Evolutionary conservation across 2,888 invertebrate genomes (phyloP).

Genomic region (Thysanoteuthis rhombus): DNA sequence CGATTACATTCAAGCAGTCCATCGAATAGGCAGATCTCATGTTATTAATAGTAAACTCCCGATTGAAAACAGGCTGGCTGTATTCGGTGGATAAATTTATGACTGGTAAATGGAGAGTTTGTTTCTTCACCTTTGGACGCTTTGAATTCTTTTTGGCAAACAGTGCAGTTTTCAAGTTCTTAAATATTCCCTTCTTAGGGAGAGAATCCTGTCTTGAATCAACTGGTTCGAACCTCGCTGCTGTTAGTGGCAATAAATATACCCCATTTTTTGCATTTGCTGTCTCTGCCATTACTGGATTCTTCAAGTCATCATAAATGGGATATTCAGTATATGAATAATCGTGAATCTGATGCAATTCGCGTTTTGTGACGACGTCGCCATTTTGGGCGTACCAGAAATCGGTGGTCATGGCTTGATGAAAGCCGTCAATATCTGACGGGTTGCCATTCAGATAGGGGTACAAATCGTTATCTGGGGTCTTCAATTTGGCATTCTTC

Average conservation of each 20-base stretch:
- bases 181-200: not conserved
- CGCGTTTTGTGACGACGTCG: not conserved
- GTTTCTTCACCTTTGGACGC: not conserved
- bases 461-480: not conserved
- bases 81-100: not conserved
- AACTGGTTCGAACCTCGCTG: not conserved
- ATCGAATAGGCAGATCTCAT: not conserved
- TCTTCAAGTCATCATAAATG: not conserved
- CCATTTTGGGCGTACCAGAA: not conserved
- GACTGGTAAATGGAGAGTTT: not conserved
- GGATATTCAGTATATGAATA: not conserved
- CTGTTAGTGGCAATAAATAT: not conserved
- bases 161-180: not conserved
- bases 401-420: not conserved
- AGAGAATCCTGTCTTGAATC: not conserved
- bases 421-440: not conserved
- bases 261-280: not conserved
- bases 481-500: not conserved
- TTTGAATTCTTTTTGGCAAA: not conserved
- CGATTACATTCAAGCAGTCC: not conserved
- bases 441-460: not conserved
- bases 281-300: not conserved
- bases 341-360: not conserved
- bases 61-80: not conserved
- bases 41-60: not conserved